Evolutionary conservation across 1,140 invertebrate genomes (phyloP).

Genomic region (Neotoxoptera formosana): DNA sequence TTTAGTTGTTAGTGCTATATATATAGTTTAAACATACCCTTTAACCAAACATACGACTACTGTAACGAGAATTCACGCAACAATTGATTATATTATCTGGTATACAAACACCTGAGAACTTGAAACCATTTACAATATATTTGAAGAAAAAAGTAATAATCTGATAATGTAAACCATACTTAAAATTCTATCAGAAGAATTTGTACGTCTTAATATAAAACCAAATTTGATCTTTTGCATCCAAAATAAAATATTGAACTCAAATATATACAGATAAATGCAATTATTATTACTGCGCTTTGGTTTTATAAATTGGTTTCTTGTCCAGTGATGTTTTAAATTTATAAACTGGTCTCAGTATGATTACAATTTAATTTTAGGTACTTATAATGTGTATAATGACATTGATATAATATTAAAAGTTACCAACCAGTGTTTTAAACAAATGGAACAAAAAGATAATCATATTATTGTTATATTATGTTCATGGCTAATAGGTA

Average conservation of each 20-base stretch:
- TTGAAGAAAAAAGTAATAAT: not conserved
- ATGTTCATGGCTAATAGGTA: not conserved
- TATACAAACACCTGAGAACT: not conserved
- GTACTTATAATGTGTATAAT: constrained; percentile 21
- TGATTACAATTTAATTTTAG: constrained; percentile 36
- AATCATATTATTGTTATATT: constrained; percentile 50
- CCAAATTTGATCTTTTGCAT: not conserved
- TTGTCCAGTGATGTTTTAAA: not conserved
- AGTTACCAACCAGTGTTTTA: constrained; percentile 51
- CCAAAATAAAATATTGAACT: not conserved
- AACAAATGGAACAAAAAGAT: constrained; percentile 50
- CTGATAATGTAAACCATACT: too few species aligned
- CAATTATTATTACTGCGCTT: not conserved
- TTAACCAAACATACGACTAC: not conserved
- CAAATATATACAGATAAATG: not conserved
- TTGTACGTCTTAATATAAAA: not conserved
- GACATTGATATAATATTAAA: constrained; percentile 40
- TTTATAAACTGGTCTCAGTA: not conserved
- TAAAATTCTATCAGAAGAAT: not conserved
- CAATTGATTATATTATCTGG: not conserved
- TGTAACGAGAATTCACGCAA: not conserved
- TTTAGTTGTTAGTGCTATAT: constrained; percentile 48
- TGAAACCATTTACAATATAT: not conserved
- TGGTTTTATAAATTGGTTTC: not conserved
- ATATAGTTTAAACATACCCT: constrained; percentile 5